phyloP scores from a whole-genome alignment of 2,113 vertebrate species.

The Archilochus colubris region DNA sequence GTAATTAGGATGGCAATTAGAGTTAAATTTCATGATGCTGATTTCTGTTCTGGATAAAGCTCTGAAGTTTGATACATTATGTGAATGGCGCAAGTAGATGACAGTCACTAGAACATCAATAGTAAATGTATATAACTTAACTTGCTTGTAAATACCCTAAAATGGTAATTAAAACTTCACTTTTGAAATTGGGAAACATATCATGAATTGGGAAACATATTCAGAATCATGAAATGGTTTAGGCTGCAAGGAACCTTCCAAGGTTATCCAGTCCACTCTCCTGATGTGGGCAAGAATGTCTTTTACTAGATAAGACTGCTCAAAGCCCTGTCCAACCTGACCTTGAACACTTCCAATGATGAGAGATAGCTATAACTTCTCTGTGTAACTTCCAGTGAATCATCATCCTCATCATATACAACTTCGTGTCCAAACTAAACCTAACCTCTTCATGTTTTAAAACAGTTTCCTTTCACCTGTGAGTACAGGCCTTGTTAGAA shows the following conservation, averaged over 20 bases:
- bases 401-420: accelerated
- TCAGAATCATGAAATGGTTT: not conserved
- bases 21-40: not conserved
- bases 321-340: not conserved
- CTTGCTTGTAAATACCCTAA: not conserved
- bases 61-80: not conserved
- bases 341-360: not conserved
- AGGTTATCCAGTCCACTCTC: not conserved
- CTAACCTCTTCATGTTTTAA: not conserved
- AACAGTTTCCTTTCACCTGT: not conserved
- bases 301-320: not conserved
- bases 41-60: not conserved
- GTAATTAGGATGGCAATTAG: not conserved
- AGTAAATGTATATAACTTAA: not conserved
- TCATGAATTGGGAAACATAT: not conserved
- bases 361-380: not conserved
- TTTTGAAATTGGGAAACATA: not conserved
- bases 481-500: not conserved
- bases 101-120: not conserved
- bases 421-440: not conserved
- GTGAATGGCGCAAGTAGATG: not conserved
- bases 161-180: not conserved
- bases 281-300: not conserved
- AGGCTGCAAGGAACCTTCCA: not conserved
- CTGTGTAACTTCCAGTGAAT: not conserved